These are phyloP conservation scores for Tangara arthus DNA, from an alignment of 2,797 vertebrate species.

Conservation along the genomic window DNA sequence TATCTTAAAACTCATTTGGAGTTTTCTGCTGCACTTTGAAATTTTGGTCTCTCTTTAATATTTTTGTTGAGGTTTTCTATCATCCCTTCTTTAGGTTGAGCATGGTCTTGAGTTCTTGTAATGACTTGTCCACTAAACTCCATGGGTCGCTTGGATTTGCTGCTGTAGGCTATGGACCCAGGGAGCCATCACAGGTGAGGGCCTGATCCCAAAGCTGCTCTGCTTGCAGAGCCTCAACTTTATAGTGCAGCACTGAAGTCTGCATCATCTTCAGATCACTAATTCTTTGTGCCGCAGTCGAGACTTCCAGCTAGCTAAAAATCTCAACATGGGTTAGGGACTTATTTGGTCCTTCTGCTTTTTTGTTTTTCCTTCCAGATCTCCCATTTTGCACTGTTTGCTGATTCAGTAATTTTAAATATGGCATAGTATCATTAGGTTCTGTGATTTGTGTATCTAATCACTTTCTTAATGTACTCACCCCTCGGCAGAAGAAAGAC, in stretches of 20 bases:
- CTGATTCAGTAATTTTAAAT: background rate
- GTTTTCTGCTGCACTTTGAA: background rate
- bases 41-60: background rate
- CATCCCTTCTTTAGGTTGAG: background rate
- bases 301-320: background rate
- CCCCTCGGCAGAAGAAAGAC: background rate
- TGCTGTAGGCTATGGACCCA: fast-evolving
- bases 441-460: background rate
- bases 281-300: background rate
- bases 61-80: background rate
- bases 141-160: fast-evolving
- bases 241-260: background rate
- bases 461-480: background rate
- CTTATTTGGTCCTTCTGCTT: background rate
- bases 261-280: background rate
- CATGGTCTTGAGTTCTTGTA: background rate
- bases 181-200: background rate
- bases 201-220: background rate
- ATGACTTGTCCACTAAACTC: background rate
- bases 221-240: background rate
- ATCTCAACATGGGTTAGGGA: background rate
- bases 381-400: background rate
- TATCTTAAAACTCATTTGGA: background rate
- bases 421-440: background rate
- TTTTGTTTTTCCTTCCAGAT: background rate